Conservation (phyloP, 2,888 invertebrate genomes). For the Drosophila merina region DNA sequence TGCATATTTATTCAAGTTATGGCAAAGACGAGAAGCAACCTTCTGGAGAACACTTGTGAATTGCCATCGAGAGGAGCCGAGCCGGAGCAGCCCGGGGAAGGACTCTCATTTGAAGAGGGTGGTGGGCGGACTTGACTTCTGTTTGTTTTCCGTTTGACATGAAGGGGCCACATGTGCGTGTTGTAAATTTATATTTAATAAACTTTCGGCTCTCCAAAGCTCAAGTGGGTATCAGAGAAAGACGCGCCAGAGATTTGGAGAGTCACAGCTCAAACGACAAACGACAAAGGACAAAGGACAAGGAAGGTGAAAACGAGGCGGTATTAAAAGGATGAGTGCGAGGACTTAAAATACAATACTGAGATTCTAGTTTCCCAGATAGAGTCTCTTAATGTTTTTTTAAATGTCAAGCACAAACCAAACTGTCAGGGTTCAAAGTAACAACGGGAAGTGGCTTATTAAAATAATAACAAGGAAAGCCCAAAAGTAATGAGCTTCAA, state of each 20-base stretch:
- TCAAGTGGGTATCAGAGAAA: constrained; percentile 35
- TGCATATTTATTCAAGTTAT: constrained; percentile 76
- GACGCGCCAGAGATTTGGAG: constrained; percentile 12
- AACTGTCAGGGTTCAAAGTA: constrained; percentile 45
- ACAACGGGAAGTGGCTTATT: constrained; percentile 61
- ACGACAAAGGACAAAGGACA: constrained; percentile 7
- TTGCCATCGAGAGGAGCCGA: constrained; percentile 13
- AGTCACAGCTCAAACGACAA: constrained; percentile 14
- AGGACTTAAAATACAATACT: constrained; percentile 16
- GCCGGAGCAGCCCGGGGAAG: constrained; percentile 1
- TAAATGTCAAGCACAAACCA: neutral
- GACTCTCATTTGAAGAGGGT: constrained; percentile 47
- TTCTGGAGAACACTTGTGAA: constrained; percentile 16
- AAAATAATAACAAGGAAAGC: constrained; percentile 70
- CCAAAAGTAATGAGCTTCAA: constrained; percentile 7
- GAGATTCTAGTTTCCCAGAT: neutral
- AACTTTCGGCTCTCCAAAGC: constrained; percentile 53
- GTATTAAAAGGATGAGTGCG: constrained; percentile 19
- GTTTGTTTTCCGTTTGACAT: constrained; percentile 55
- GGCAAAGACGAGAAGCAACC: constrained; percentile 56
- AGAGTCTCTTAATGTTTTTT: neutral
- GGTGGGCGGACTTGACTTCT: constrained; percentile 60
- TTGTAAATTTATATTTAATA: constrained; percentile 74
- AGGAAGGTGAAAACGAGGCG: constrained; percentile 24
- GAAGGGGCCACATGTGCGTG: constrained; percentile 60